phyloP scores from a whole-genome alignment of 2,888 invertebrate genomes.

The Schizotus pectinicornis region DNA sequence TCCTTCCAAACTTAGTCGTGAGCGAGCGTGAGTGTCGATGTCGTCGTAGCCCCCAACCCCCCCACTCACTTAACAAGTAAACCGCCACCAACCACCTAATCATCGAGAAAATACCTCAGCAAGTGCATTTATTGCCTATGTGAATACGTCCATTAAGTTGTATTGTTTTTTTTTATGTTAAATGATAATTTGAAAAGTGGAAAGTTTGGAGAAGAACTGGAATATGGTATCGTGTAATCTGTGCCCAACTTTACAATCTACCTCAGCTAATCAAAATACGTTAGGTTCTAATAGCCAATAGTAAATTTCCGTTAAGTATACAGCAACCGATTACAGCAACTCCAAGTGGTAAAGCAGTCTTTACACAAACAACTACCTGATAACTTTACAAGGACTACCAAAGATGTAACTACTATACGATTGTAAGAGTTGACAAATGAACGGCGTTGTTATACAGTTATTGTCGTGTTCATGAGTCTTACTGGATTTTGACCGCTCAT shows the following conservation, averaged over 20 bases:
- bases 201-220: conserved; percentile 52
- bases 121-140: conserved; percentile 44
- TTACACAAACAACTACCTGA: conserved; percentile 29
- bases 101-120: conserved; percentile 44
- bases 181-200: conserved; percentile 39
- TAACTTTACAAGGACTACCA: conserved; percentile 46
- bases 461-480: conserved; percentile 37
- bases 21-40: conserved; percentile 36
- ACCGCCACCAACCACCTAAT: conserved; percentile 10
- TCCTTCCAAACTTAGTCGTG: conserved; percentile 41
- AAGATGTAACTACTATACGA: conserved; percentile 44
- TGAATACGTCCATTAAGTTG: conserved; percentile 36
- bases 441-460: conserved; percentile 31
- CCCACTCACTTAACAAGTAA: not conserved
- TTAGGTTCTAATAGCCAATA: conserved; percentile 54
- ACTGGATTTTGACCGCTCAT: conserved; percentile 41
- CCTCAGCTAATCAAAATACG: conserved; percentile 59
- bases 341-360: conserved; percentile 43
- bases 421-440: conserved; percentile 38
- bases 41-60: conserved; percentile 16
- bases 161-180: conserved; percentile 8
- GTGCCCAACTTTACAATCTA: conserved; percentile 57
- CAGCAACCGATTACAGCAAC: conserved; percentile 53
- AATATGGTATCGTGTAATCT: conserved; percentile 54
- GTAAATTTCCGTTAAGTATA: conserved; percentile 55